These are phyloP conservation scores for Simalia tracyae DNA, from an alignment of 2,797 vertebrate genomes.

Conservation along the genomic window DNA sequence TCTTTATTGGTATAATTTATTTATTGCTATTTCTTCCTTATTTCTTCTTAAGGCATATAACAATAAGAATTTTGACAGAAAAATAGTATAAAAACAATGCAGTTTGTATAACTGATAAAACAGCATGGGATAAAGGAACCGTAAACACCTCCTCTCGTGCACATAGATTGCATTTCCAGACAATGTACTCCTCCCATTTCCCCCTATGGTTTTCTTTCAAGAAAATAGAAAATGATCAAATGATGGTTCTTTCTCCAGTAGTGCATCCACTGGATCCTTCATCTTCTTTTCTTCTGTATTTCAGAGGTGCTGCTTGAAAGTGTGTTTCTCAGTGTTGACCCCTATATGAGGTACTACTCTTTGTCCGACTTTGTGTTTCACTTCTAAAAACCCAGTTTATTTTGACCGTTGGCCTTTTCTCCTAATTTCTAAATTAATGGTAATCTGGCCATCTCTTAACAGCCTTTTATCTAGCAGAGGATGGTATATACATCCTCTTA, in stretches of 20 bases:
- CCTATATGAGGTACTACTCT: conserved; percentile 87
- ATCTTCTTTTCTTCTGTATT: conserved; percentile 57
- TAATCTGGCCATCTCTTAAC: background rate
- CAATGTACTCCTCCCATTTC: background rate
- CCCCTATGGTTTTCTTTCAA: background rate
- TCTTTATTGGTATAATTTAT: background rate
- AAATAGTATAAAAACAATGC: background rate
- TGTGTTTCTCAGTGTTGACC: conserved; percentile 87
- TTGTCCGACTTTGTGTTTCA: background rate
- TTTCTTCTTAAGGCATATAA: background rate
- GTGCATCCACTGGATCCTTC: background rate
- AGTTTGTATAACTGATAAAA: background rate
- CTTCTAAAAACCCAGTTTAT: background rate
- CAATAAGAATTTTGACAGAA: background rate
- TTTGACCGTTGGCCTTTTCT: too few relatives aligned
- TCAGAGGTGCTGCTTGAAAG: conserved; percentile 89
- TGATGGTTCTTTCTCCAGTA: background rate
- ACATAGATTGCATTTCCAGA: background rate
- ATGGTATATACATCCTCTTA: background rate
- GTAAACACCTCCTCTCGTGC: background rate
- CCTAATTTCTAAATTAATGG: background rate
- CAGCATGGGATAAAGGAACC: background rate
- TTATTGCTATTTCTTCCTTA: background rate
- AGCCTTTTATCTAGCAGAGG: background rate
- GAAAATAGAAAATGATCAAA: background rate